Evolutionary conservation across 2,113 vertebrate genomes (phyloP), one percentile per base, ranked within the genome.

Genomic region (Turnix velox): DNA sequence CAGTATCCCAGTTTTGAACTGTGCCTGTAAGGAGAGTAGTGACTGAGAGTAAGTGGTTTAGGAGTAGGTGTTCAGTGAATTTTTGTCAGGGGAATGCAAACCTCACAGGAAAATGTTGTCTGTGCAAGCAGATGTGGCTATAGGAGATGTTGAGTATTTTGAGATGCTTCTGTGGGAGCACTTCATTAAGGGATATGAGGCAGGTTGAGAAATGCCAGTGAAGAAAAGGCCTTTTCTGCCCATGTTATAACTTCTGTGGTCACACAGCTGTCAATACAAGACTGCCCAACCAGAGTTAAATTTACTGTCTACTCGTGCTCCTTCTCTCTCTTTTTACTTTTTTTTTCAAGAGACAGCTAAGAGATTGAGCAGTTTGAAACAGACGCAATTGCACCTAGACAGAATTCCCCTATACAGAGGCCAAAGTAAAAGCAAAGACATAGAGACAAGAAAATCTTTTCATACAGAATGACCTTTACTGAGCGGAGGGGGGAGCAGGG

Each of bases 381-480:
- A 90, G n/a, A 80, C 18, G 51, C 42, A 49, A 10, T 51, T 83
- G 11, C 13, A 55, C 15, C 22, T 15, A 65, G 45, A 61, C 37
- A 83, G 76, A 88, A 68, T 84, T 58, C 24, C 33, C 45, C 30
- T 57, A 73, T 76, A 88, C 39, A 84, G 75, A 93, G 30, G 28
- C 39, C 19, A 86, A 91, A 88, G 58, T 75, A 90, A 94, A 94
- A 90, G 65, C 59, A 86, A 82, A 92, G 33, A 78, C 37, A 33
- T 6, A 77, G 49, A 93, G 48, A 31, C 10, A 91, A 42, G 55
- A 73, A 73, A 89, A 72, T 62, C 23, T 92, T 95, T 91, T 59
- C 24, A 35, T 45, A 67, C 23, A 65, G 67, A 67, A 85, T 92
- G 82, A 93, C 86, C 92, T 96, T 95, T 93, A 6, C 42, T 62